A percentile compares a stretch with the other conserved stretches of the same genome.
phyloP scores from a whole-genome alignment of 1,140 invertebrate species.

The Gonatopus flavifemur region DNA sequence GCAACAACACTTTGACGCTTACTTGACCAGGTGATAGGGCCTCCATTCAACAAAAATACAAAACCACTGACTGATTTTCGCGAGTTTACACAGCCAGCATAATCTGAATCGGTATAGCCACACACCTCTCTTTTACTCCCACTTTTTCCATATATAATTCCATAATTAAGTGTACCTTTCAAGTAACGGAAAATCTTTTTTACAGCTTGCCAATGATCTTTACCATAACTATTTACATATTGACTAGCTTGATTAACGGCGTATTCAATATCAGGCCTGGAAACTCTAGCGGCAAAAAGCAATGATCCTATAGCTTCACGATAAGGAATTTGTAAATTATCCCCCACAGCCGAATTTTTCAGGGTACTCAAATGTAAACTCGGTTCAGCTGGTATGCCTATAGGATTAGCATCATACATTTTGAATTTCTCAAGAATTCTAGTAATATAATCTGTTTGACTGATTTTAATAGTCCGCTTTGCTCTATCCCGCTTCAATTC shows the following conservation, averaged over 20 bases:
- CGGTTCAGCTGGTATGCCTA: neutral
- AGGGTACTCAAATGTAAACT: neutral
- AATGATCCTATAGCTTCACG: constrained; percentile 42
- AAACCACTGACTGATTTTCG: constrained; percentile 6
- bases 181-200: constrained; percentile 50
- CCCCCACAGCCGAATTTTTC: constrained; percentile 9
- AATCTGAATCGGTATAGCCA: constrained; percentile 7
- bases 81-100: neutral
- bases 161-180: constrained; percentile 35
- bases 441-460: constrained; percentile 2
- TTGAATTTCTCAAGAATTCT: constrained; percentile 6
- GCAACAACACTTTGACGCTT: neutral
- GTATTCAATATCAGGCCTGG: constrained; percentile 47
- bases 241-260: constrained; percentile 38
- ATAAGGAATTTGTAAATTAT: constrained; percentile 23
- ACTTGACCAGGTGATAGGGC: constrained; percentile 1
- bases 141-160: constrained; percentile 16
- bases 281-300: constrained; percentile 41
- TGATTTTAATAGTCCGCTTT: neutral
- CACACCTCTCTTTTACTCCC: too few species aligned
- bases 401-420: constrained; percentile 4
- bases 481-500: neutral
- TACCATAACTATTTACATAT: constrained; percentile 30
- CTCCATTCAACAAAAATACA: neutral
- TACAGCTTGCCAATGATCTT: constrained; percentile 33